Conservation (phyloP, 1,140 invertebrate species). For the Drosophila guanche region DNA sequence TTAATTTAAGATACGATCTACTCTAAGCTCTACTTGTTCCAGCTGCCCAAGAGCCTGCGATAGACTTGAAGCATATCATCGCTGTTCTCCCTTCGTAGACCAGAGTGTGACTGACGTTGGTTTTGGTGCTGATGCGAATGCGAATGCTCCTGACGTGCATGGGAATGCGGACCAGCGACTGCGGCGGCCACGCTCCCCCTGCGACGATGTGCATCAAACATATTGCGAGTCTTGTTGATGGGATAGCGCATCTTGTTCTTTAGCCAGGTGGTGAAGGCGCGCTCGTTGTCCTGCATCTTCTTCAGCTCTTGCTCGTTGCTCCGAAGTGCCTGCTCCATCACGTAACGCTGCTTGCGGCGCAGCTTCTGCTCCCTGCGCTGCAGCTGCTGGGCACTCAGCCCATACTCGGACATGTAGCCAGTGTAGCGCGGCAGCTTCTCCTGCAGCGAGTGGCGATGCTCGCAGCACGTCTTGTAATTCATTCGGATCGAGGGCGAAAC, state of each 20-base stretch:
- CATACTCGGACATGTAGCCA: conserved; percentile 82
- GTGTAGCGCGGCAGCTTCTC: conserved; percentile 77
- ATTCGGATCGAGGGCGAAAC: conserved; percentile 59
- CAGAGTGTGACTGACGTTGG: conserved; percentile 17
- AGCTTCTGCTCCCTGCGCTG: conserved; percentile 67
- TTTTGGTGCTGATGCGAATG: conserved; percentile 23
- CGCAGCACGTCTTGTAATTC: conserved; percentile 81
- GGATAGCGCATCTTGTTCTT: conserved; percentile 83
- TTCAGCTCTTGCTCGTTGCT: conserved; percentile 71
- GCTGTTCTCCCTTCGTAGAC: conserved; percentile 42
- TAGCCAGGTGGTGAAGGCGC: conserved; percentile 81
- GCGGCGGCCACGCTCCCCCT: conserved; percentile 59
- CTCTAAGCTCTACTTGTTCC: conserved; percentile 58
- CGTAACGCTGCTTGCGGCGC: conserved; percentile 55
- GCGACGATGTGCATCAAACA: conserved; percentile 74
- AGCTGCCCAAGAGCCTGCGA: conserved; percentile 66
- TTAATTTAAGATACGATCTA: conserved; percentile 48
- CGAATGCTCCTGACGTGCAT: conserved; percentile 9
- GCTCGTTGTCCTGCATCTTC: conserved; percentile 82
- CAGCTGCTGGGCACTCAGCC: conserved; percentile 73
- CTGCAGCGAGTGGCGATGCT: conserved; percentile 70
- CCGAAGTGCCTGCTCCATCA: conserved; percentile 67
- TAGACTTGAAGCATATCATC: conserved; percentile 54
- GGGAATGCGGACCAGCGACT: conserved; percentile 23
- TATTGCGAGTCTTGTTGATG: conserved; percentile 80